Evolutionary conservation across 1,140 invertebrate genomes (phyloP), one percentile per base, ranked within the genome.

Genomic region (Uloborus diversus): DNA sequence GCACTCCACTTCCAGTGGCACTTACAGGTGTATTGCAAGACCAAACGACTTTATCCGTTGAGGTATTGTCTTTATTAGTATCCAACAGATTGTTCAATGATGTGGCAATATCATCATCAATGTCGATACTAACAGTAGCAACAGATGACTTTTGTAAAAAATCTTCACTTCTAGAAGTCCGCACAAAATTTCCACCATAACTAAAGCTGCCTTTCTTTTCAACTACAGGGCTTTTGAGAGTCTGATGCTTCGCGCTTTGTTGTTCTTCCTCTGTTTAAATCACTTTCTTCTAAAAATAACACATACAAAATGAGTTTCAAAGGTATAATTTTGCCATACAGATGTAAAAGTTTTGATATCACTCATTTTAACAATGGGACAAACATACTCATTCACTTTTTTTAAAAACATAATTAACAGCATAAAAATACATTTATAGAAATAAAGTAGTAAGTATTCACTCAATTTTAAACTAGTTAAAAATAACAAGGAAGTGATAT

Each of bases 41-140:
- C 94, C 94, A 95, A 14, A 95, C 93, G 82, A 95, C 94, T 80
- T 93, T 90, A 84, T 91, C 89, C 83, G 82, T 82, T 30, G 83
- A 62, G 85, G 85, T 83, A 84, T 20, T 70, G 13, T 70, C 68
- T 33, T 70, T 42, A 49, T 70, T 56, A 13, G 93, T 94, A 87
- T 95, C 94, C 79, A 96, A 87, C 66, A 97, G 88, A 33, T 94
- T 96, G 86, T 96, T 96, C 59, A 96, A 87, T 64, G 94, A 96
- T 82, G 94, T 95, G 83, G 94, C 95, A 79, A 96, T 91, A 87
- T 96, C 94, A 86, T 86, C 85, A 7, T 78, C 73, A 81, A 94
- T 92, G 82, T 96, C 94, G 83, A 95, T 94, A 82, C 94, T 93
- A 76, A 94, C 94, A 35, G 93, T 91, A 84, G 92, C 92, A 86